A percentile compares a stretch with the other conserved stretches of the same genome.
These are phyloP conservation scores for Hemistola chrysoprasaria DNA, from an alignment of 2,888 invertebrate species.

Conservation along the genomic window DNA sequence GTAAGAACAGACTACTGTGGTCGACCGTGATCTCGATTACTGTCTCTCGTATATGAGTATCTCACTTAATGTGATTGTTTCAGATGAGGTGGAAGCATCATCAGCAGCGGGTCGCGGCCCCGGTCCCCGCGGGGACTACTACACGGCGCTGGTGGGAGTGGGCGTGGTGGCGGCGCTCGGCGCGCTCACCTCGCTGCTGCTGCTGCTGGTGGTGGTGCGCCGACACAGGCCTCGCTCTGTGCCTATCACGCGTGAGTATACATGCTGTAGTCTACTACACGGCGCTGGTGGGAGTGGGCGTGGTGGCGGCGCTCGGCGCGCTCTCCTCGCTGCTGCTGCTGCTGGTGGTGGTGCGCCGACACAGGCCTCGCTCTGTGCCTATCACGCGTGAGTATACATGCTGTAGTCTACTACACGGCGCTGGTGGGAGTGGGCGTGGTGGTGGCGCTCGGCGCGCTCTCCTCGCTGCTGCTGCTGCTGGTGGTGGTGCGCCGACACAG, in stretches of 20 bases:
- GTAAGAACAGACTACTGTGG: no score
- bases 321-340: slow-evolving; percentile 90
- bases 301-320: slow-evolving; percentile 92
- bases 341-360: slow-evolving; percentile 89
- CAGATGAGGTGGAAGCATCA: slow-evolving; percentile 73
- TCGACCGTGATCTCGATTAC: no score
- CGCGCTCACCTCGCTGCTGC: slow-evolving; percentile 89
- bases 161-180: slow-evolving; percentile 93
- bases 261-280: slow-evolving; percentile 95
- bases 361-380: slow-evolving; percentile 74
- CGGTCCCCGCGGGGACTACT: slow-evolving; percentile 86
- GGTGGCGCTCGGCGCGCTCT: slow-evolving; percentile 91
- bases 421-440: slow-evolving; percentile 94
- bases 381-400: slow-evolving; percentile 70
- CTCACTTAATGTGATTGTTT: background rate
- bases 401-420: slow-evolving; percentile 85
- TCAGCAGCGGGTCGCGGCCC: slow-evolving; percentile 56
- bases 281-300: slow-evolving; percentile 93
- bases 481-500: slow-evolving; percentile 88
- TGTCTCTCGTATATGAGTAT: no score
- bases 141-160: slow-evolving; percentile 93
- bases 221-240: slow-evolving; percentile 82
- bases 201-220: slow-evolving; percentile 90
- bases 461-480: slow-evolving; percentile 89
- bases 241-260: slow-evolving; percentile 67